Evolutionary conservation across 2,797 vertebrate genomes (phyloP).

Genomic region (Sciurus carolinensis): DNA sequence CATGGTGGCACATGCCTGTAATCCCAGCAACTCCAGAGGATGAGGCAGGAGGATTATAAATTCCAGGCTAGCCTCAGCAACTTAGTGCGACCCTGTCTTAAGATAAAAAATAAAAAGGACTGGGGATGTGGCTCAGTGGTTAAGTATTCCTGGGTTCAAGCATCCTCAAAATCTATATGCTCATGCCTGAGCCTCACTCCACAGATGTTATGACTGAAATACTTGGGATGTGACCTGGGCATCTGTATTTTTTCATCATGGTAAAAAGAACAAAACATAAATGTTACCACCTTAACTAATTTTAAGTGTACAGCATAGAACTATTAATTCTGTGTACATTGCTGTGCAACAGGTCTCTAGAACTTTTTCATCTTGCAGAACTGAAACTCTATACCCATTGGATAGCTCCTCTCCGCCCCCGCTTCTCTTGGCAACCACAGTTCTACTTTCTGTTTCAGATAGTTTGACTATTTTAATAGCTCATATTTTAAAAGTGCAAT

Average conservation of each 20-base stretch:
- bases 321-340: background rate
- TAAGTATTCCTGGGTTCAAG: too few species aligned
- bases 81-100: too few species aligned
- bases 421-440: background rate
- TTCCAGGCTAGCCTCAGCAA: too few species aligned
- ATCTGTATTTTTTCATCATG: background rate
- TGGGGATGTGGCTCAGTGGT: too few species aligned
- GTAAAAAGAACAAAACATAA: background rate
- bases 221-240: background rate
- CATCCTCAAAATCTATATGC: background rate
- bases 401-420: background rate
- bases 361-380: background rate
- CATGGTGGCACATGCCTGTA: too few species aligned
- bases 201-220: background rate
- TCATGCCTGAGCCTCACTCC: background rate
- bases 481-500: background rate
- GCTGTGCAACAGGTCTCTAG: background rate
- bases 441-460: background rate
- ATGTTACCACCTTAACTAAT: background rate
- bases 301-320: background rate
- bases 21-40: too few species aligned
- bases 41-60: too few species aligned
- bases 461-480: background rate
- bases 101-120: too few species aligned
- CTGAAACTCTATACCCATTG: background rate